phyloP scores from a whole-genome alignment of 2,113 vertebrate species.

The Spea bombifrons region DNA sequence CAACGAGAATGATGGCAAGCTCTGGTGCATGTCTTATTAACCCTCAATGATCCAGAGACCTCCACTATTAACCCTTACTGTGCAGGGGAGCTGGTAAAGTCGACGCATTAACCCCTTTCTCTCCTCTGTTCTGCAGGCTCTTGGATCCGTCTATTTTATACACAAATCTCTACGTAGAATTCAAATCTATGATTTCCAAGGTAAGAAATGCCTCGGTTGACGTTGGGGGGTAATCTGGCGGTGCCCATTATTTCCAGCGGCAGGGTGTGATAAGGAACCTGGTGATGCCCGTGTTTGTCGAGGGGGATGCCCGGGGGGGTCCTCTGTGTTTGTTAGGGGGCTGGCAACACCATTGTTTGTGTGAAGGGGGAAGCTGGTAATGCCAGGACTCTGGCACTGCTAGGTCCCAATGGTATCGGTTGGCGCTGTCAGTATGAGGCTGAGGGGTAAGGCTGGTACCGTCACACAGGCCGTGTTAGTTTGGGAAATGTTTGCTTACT shows the following conservation, averaged over 20 bases:
- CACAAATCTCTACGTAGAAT: conserved; percentile 12
- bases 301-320: no score
- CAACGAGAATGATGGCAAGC: conserved; percentile 7
- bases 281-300: background rate
- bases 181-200: conserved; percentile 38
- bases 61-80: conserved; percentile 10
- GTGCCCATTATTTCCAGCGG: background rate
- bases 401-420: no score
- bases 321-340: no score
- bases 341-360: no score
- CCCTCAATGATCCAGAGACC: background rate
- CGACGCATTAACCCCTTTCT: conserved; percentile 1
- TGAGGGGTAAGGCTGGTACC: background rate
- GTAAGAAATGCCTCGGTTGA: conserved; percentile 12
- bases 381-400: no score
- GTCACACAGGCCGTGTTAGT: background rate
- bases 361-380: no score
- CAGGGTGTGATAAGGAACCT: background rate
- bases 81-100: background rate
- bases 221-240: background rate
- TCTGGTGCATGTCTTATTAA: background rate
- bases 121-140: conserved; percentile 21
- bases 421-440: no score
- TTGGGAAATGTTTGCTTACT: background rate
- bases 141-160: conserved; percentile 40